A percentile compares a stretch with the other conserved stretches of the same genome.
Evolutionary conservation across 2,113 vertebrate genomes (phyloP).

Genomic region (Lanius collurio): DNA sequence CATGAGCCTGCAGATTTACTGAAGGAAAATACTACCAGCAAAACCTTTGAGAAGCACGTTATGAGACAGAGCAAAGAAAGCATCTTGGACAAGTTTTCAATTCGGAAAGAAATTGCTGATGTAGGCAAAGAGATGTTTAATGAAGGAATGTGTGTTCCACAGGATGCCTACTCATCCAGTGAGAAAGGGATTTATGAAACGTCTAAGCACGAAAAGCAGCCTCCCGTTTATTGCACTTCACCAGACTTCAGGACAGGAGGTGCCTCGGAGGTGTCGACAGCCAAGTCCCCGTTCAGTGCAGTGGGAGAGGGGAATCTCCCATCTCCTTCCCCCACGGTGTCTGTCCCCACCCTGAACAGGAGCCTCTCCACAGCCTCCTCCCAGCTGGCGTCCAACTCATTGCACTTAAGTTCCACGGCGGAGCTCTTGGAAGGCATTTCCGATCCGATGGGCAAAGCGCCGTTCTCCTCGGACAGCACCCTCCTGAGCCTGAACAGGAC

Average conservation of each 20-base stretch:
- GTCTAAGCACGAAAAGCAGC: slow-evolving; percentile 77
- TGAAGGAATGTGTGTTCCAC: slow-evolving; percentile 64
- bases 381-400: slow-evolving; percentile 59
- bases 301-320: slow-evolving; percentile 79
- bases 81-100: slow-evolving; percentile 72
- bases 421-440: slow-evolving; percentile 74
- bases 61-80: slow-evolving; percentile 73
- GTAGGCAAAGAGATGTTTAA: slow-evolving; percentile 71
- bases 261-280: slow-evolving; percentile 73
- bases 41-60: slow-evolving; percentile 73
- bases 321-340: slow-evolving; percentile 74
- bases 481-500: slow-evolving; percentile 65
- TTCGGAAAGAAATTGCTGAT: slow-evolving; percentile 71
- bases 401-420: slow-evolving; percentile 69
- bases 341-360: slow-evolving; percentile 72
- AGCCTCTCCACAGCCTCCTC: slow-evolving; percentile 65
- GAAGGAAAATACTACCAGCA: slow-evolving; percentile 68
- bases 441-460: slow-evolving; percentile 68
- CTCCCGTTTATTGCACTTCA: slow-evolving; percentile 80
- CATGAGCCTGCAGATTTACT: slow-evolving; percentile 61
- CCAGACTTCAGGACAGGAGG: slow-evolving; percentile 79
- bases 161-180: slow-evolving; percentile 58
- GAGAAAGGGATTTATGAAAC: slow-evolving; percentile 73
- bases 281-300: slow-evolving; percentile 77
- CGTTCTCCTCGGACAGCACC: slow-evolving; percentile 63